phyloP scores from a whole-genome alignment of 2,888 invertebrate species.

The Andrena hattorfiana region DNA sequence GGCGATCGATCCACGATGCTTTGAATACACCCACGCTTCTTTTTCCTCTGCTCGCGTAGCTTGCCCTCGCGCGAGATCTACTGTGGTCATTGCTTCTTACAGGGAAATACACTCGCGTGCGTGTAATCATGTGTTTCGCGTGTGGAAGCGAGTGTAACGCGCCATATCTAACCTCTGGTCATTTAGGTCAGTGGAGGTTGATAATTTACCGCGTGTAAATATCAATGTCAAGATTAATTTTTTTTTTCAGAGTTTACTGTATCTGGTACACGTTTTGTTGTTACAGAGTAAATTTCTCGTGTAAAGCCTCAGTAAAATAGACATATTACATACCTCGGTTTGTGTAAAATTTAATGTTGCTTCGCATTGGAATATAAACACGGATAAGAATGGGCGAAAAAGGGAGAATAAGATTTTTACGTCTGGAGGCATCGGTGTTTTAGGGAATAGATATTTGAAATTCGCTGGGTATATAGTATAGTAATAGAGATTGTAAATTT shows the following conservation, averaged over 20 bases:
- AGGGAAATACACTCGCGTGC: not conserved
- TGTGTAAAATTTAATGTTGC: no score
- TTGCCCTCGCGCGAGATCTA: no score
- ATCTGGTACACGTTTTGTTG: not conserved
- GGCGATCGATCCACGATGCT: conserved; percentile 25
- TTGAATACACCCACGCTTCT: not conserved
- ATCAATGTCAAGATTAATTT: not conserved
- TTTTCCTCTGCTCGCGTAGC: not conserved
- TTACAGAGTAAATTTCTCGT: no score
- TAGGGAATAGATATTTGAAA: no score
- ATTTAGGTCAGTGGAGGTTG: not conserved
- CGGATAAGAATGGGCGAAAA: no score
- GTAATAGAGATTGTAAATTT: no score
- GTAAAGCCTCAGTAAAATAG: no score
- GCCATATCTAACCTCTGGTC: not conserved
- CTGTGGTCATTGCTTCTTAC: not conserved
- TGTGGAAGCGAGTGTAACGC: not conserved
- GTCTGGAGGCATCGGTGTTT: no score
- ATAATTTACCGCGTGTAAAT: conserved; percentile 1
- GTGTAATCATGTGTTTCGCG: not conserved
- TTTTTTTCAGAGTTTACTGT: not conserved
- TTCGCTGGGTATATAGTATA: no score
- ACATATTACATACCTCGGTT: no score
- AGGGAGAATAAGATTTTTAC: no score
- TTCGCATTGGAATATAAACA: no score